Percentiles rank a stretch among this genome's conserved stretches.
Conservation (phyloP, 2,888 invertebrate genomes). For the Dryococelus australis region DNA sequence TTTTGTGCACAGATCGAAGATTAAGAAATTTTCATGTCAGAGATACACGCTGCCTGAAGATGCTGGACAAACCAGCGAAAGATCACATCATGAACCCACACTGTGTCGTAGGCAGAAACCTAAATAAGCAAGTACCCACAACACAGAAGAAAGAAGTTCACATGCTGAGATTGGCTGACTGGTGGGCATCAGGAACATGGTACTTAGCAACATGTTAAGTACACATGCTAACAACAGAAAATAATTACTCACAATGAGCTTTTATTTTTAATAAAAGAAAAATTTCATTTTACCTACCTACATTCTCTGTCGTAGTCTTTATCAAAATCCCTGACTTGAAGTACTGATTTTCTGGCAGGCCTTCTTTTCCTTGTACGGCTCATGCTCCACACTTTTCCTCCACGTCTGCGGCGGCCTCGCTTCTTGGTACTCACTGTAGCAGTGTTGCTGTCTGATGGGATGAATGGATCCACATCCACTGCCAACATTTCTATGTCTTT, state of each 20-base stretch:
- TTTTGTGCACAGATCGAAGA: too few species aligned
- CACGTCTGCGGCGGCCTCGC: neutral
- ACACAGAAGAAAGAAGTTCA: too few species aligned
- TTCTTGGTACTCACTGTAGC: conserved; percentile 30
- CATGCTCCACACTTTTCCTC: neutral
- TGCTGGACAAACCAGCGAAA: too few species aligned
- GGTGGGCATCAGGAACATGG: too few species aligned
- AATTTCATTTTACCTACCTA: neutral
- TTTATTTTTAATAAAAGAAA: neutral
- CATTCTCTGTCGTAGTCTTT: conserved; percentile 6
- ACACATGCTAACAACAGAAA: too few species aligned
- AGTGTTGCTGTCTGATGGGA: conserved; percentile 36
- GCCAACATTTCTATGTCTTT: conserved; percentile 39
- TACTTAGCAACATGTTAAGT: too few species aligned
- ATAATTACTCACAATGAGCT: neutral
- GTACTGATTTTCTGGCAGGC: neutral
- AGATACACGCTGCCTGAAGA: too few species aligned
- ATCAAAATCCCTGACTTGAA: neutral
- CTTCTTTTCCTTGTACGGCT: neutral
- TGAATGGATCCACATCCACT: conserved; percentile 38
- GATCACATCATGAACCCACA: too few species aligned
- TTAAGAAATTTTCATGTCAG: too few species aligned
- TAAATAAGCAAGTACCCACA: too few species aligned
- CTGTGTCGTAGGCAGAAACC: too few species aligned
- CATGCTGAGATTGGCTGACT: too few species aligned